Conservation (phyloP, 2,888 invertebrate species). For the Trichopoda pennipes region DNA sequence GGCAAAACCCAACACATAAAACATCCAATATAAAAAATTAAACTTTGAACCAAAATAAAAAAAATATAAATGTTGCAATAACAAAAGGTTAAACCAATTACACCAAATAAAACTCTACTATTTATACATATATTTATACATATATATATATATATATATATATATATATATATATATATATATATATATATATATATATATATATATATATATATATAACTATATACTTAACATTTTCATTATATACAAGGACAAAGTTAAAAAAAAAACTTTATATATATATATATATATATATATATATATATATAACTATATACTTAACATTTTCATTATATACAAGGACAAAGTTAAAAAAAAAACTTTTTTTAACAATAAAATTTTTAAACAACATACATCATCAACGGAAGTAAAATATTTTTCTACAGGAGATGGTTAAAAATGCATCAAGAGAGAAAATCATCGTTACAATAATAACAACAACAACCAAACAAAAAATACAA, state of each 20-base stretch:
- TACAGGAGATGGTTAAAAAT: constrained; percentile 24
- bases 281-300: too few species aligned
- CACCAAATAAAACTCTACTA: constrained; percentile 69
- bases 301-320: constrained; percentile 70
- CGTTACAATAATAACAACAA: constrained; percentile 2
- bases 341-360: constrained; percentile 51
- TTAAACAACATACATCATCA: constrained; percentile 71
- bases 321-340: constrained; percentile 68
- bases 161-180: constrained; percentile 72
- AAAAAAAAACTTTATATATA: constrained; percentile 60
- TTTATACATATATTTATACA: constrained; percentile 56
- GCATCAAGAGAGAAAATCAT: background rate
- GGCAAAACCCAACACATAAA: constrained; percentile 66
- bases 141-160: constrained; percentile 71
- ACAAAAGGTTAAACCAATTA: constrained; percentile 67
- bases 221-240: constrained; percentile 68
- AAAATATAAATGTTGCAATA: constrained; percentile 65
- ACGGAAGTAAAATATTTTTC: constrained; percentile 18
- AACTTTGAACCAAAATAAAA: constrained; percentile 56
- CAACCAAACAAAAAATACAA: constrained; percentile 30
- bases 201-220: constrained; percentile 72
- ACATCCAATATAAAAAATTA: constrained; percentile 39
- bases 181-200: too few species aligned
- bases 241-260: constrained; percentile 61
- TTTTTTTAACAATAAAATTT: constrained; percentile 69